phyloP scores from a whole-genome alignment of 2,797 vertebrate genomes.

The Amblyraja radiata region DNA sequence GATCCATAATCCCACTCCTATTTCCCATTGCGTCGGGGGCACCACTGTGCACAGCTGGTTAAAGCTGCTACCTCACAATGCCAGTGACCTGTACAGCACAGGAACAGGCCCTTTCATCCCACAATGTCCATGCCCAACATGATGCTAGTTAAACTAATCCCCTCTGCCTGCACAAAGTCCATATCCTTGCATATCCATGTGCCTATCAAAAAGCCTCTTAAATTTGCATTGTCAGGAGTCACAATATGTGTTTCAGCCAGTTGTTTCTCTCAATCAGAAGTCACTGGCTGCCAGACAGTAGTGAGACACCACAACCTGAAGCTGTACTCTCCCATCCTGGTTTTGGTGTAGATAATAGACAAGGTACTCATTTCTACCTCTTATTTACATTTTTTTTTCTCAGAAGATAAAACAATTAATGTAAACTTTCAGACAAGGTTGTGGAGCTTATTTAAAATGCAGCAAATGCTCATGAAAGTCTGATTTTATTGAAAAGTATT shows the following conservation, averaged over 20 bases:
- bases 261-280: background rate
- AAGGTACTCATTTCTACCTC: background rate
- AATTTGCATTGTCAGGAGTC: background rate
- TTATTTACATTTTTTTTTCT: conserved; percentile 1
- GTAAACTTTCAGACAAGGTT: background rate
- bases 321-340: background rate
- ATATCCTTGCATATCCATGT: too few species aligned
- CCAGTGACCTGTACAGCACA: too few species aligned
- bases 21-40: too few species aligned
- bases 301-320: background rate
- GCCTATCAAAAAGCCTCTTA: too few species aligned
- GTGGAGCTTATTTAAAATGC: background rate
- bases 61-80: too few species aligned
- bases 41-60: too few species aligned
- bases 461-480: background rate
- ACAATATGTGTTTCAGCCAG: background rate
- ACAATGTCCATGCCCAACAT: too few species aligned
- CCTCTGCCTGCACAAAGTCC: too few species aligned
- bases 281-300: background rate
- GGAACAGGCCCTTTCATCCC: too few species aligned
- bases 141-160: too few species aligned
- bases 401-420: background rate
- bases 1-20: too few species aligned
- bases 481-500: background rate
- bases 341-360: background rate